A percentile compares a stretch with the other conserved stretches of the same genome.
phyloP scores from a whole-genome alignment of 2,888 invertebrate genomes.

The Elmis aenea region DNA sequence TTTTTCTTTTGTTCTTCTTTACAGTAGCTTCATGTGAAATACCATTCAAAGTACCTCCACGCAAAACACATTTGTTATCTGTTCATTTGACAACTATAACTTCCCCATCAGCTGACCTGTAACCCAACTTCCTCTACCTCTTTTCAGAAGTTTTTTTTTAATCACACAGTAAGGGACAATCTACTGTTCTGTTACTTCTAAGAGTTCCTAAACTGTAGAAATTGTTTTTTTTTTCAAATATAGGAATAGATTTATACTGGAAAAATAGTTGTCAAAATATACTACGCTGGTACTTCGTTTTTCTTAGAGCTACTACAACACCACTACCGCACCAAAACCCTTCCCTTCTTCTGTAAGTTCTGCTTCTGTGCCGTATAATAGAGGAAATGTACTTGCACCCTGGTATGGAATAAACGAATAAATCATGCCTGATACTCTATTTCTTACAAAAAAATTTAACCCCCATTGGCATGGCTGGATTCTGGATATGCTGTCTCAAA shows the following conservation, averaged over 20 bases:
- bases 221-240: too few species aligned
- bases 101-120: conserved; percentile 10
- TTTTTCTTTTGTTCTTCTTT: background rate
- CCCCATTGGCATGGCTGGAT: too few species aligned
- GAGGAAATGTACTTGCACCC: too few species aligned
- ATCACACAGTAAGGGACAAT: too few species aligned
- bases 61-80: conserved; percentile 23
- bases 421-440: conserved; percentile 4
- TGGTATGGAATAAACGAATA: conserved; percentile 2
- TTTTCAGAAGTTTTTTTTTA: too few species aligned
- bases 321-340: too few species aligned
- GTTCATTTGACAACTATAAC: conserved; percentile 25
- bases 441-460: conserved; percentile 4
- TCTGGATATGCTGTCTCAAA: conserved; percentile 3
- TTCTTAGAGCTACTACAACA: too few species aligned
- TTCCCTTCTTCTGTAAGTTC: conserved; percentile 1
- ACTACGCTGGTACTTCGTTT: too few species aligned
- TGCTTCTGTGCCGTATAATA: background rate
- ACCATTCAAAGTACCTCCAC: conserved; percentile 15
- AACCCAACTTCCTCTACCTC: conserved; percentile 15
- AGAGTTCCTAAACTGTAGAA: too few species aligned
- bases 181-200: too few species aligned
- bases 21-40: background rate
- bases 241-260: too few species aligned
- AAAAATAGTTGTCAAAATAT: too few species aligned